phyloP scores from a whole-genome alignment of 92 coral and sea anemone species.

The Epizoanthus rinbou region DNA sequence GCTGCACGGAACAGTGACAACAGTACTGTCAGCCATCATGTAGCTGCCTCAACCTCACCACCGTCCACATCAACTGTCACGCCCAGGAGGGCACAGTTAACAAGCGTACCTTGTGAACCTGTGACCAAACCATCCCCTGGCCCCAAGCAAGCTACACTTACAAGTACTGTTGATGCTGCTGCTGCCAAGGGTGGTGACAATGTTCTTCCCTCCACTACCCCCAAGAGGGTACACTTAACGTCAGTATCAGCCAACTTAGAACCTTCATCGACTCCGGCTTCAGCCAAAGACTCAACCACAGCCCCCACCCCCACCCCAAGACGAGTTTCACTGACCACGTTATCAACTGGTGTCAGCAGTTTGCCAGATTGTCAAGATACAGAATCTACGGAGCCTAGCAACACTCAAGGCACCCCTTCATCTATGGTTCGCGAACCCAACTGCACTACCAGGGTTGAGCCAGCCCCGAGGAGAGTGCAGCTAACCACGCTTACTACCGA shows the following conservation, averaged over 20 bases:
- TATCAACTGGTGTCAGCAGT: background rate
- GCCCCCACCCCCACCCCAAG: background rate
- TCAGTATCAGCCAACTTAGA: background rate
- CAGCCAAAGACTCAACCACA: background rate
- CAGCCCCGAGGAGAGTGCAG: slow-evolving; percentile 32
- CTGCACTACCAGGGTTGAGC: background rate
- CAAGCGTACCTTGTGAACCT: background rate
- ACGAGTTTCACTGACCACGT: slow-evolving; percentile 12
- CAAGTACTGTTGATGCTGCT: background rate
- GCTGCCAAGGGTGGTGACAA: background rate
- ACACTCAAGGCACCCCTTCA: background rate
- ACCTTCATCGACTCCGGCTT: background rate
- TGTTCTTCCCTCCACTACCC: background rate
- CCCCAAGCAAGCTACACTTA: slow-evolving; percentile 2
- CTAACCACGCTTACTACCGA: background rate
- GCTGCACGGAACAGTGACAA: no score
- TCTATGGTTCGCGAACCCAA: background rate
- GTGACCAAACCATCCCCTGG: background rate
- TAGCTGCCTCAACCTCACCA: background rate
- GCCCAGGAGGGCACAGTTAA: slow-evolving; percentile 6
- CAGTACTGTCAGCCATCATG: background rate
- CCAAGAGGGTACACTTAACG: background rate
- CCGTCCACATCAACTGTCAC: background rate
- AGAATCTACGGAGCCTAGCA: background rate
- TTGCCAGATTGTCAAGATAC: background rate